Evolutionary conservation across 2,888 invertebrate genomes (phyloP), one percentile per base, ranked within the genome.

Genomic region (Proisotoma minuta): DNA sequence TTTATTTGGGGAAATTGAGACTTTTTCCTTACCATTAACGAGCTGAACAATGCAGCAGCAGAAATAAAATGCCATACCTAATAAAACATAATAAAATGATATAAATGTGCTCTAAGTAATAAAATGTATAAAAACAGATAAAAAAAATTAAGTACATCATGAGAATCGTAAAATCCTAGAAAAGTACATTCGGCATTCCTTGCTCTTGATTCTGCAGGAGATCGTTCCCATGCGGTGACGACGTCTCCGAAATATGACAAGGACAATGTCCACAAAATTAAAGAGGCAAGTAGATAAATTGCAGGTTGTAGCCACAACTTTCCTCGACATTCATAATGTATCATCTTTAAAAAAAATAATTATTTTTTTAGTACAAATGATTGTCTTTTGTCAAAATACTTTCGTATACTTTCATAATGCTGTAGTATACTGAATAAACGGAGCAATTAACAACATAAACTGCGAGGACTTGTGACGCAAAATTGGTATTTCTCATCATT

Each of bases 371-470:
- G 26, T 4, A 57, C 18, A 57, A 57, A 22, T 26, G 12, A 47
- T 1, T 27, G 23, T 5, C 8, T 5, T 20, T 47, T 23, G 12
- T 23, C 5, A 47, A 34, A 34, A 15, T 34, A 34, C 15, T 34
- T 10, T 8, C 34, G 10, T 73, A 72, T 74, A 81, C 81, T 79
- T 82, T 82, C 79, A 82, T 81, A 43, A 79, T 73, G 22, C 81
- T 78, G 73, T 82, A 82, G 73, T 80, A 82, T 1, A 77, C 66
- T 12, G 78, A 77, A 73, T 82, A 82, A 29, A 81, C 74, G 48
- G 81, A 74, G 27, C 82, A 77, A 70, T 82, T 82, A 27, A 78
- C 77, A 43, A 82, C 80, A 73, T 82, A 80, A 56, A 82, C 80
- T 48, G 78, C 76, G 43, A 82, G 75, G 3, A 82, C 76, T 72